Evolutionary conservation across 2,797 vertebrate species (phyloP), one percentile per base, ranked within the genome.

Genomic region (Menidia menidia): DNA sequence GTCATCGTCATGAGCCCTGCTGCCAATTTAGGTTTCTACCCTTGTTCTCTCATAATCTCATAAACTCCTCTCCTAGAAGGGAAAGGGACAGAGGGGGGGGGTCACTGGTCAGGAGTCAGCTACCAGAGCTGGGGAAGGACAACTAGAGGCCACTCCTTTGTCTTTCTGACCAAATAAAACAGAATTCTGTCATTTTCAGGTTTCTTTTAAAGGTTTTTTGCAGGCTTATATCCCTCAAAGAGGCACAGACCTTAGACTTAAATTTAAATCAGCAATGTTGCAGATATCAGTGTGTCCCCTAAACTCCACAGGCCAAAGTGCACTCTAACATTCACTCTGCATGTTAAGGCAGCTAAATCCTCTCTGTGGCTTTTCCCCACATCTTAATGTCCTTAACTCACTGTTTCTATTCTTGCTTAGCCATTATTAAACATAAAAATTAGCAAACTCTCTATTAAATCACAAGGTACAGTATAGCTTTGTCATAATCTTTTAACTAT

Each of bases 1-100:
- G 72, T 92, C 88, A 90, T 39, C 35, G 10, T 10, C 64, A 50
- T 72, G 73, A 60, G 67, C 35, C 43, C 70, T 65, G 54, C 54
- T 41, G 67, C 56, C 67, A 67, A 83, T 87, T 83, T 78, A n/a
- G 67, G 82, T 80, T 71, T 57, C 18, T 45, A 12, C 57, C 71
- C 52, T 52, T 68, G 42, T 54, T 59, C 53, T 57, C 60, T 68
- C 32, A 35, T 65, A 15, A 33, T 75, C 19, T 59, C 54, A 51
- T 50, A 75, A 31, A 67, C 57, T 6, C 35, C 33, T 68, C 59
- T 7, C 31, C 11, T 30, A 53, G 65, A n/a, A 10, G 52, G 39
- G 32, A 48, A 52, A 57, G 32, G 33, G 30, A 52, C 18, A 52
- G 60, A 12, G 14, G 33, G 4, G 19, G 11, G 9, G 15, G 39